phyloP scores from a whole-genome alignment of 2,888 invertebrate species.

The Spodoptera littoralis region DNA sequence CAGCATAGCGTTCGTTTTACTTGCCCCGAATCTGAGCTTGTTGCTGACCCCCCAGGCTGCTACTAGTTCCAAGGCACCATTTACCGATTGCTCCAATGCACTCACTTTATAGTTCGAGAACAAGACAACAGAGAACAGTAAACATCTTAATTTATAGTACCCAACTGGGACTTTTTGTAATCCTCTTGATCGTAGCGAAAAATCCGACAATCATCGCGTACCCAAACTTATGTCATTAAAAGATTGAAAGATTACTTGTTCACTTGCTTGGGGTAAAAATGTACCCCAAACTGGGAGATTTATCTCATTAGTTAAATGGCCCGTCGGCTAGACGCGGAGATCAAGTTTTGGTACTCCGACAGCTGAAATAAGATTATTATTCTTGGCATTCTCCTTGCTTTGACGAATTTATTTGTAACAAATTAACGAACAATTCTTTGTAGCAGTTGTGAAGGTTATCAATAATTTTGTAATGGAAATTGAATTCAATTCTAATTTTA shows the following conservation, averaged over 20 bases:
- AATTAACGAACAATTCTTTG: slow-evolving; percentile 10
- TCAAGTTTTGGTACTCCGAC: slow-evolving; percentile 62
- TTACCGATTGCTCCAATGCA: too few relatives aligned
- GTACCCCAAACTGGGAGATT: slow-evolving; percentile 75
- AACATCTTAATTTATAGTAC: slow-evolving; percentile 52
- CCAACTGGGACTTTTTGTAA: slow-evolving; percentile 51
- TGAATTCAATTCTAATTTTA: too few relatives aligned
- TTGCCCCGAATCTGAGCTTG: too few relatives aligned
- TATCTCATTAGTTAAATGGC: slow-evolving; percentile 87
- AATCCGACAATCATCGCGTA: slow-evolving; percentile 72
- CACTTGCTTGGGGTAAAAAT: slow-evolving; percentile 80
- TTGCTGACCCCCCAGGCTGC: too few relatives aligned
- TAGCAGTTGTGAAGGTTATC: not conserved
- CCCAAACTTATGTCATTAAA: slow-evolving; percentile 84
- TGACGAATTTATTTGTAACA: slow-evolving; percentile 12
- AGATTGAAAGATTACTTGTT: slow-evolving; percentile 86
- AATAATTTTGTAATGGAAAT: too few relatives aligned
- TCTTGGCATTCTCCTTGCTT: slow-evolving; percentile 16
- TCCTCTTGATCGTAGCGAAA: slow-evolving; percentile 55
- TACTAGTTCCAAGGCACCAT: too few relatives aligned
- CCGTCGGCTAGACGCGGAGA: slow-evolving; percentile 70
- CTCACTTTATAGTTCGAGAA: too few relatives aligned
- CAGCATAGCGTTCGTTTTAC: too few relatives aligned
- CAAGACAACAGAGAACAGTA: too few relatives aligned
- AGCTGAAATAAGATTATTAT: slow-evolving; percentile 50